Conservation (phyloP, 2,797 vertebrate species). For the Moxostoma hubbsi region DNA sequence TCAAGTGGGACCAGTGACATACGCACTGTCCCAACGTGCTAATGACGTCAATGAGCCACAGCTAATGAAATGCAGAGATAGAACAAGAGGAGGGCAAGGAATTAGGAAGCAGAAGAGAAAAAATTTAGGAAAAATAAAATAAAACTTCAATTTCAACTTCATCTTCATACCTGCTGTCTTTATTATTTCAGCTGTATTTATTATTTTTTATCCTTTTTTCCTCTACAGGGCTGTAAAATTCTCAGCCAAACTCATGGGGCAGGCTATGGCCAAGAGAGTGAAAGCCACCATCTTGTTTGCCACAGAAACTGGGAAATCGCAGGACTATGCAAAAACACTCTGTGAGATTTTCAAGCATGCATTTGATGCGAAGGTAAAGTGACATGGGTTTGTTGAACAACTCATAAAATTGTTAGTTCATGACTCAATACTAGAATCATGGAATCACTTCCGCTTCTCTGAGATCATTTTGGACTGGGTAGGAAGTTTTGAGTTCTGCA, state of each 20-base stretch:
- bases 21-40: no score
- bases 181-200: no score
- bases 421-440: no score
- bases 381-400: background rate
- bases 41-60: no score
- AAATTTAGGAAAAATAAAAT: no score
- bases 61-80: no score
- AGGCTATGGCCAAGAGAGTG: slow-evolving; percentile 98
- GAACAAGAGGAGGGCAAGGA: no score
- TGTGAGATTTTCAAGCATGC: slow-evolving; percentile 99
- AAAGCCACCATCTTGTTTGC: slow-evolving; percentile 97
- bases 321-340: slow-evolving; percentile 95
- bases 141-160: no score
- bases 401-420: background rate
- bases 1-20: no score
- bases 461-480: background rate
- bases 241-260: slow-evolving; percentile 97
- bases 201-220: background rate
- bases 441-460: no score
- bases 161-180: no score
- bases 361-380: slow-evolving; percentile 93
- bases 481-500: background rate
- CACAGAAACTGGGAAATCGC: slow-evolving; percentile 95
- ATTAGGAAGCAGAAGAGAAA: no score
- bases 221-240: slow-evolving; percentile 93